Evolutionary conservation across 2,888 invertebrate genomes (phyloP), one percentile per base, ranked within the genome.

Genomic region (Patella depressa): DNA sequence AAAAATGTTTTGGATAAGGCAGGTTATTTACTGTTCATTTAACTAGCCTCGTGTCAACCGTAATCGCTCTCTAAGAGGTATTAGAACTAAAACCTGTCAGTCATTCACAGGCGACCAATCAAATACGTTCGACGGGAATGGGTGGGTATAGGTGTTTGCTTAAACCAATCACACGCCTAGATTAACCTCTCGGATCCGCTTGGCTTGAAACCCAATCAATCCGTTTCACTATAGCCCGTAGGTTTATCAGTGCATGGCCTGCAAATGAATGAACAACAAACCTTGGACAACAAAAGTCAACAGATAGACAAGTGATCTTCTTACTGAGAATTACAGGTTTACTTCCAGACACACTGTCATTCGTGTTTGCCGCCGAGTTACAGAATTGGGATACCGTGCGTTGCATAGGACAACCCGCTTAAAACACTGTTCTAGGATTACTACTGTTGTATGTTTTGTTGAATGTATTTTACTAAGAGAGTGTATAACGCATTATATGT

Each of bases 151-250:
- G 14, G 65, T 24, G 65, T 65, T 19, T 24, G 65, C 19, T 65
- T 65, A 65, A 65, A 65, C 65, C 65, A 65, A 65, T 65, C 65
- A 65, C 65, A 65, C 65, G 65, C 65, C 65, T 65, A 65, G 65
- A 19, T 65, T 65, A 65, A 65, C 65, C 65, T 65, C 65, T 65
- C 24, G 24, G 65, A n/a, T 65, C 65, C 65, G 65, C 65, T 24
- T 65, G 65, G 65, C 24, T 65, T 65, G 65, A 65, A 65, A 65
- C 65, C 24, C 65, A 65, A 65, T 65, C 65, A 65, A 65, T 65
- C 65, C 65, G 65, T 19, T 65, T 65, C 65, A 65, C 65, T 65
- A 65, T 65, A 65, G 65, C 65, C 65, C 24, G 12, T 65, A 65
- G 65, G 65, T 65, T 65, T 65, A 65, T 65, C 24, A 65, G 65